These are phyloP conservation scores for Teleopsis dalmanni DNA, from an alignment of 1,140 invertebrate species.

Conservation along the genomic window DNA sequence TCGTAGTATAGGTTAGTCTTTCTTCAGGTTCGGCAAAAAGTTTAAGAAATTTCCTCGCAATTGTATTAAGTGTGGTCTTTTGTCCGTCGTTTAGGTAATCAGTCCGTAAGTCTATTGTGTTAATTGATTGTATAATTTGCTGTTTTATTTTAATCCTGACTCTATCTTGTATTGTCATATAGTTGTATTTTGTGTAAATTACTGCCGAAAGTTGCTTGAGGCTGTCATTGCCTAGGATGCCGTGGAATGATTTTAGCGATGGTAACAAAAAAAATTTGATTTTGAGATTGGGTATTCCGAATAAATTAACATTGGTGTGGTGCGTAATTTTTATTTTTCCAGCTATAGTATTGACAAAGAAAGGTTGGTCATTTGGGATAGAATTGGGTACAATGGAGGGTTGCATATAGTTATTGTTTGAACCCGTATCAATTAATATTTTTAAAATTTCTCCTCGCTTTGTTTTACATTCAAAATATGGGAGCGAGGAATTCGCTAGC, in stretches of 20 bases:
- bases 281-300: constrained; percentile 7
- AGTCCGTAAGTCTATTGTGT: constrained; percentile 8
- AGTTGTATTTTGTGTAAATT: constrained; percentile 13
- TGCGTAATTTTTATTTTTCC: constrained; percentile 14
- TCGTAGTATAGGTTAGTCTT: background rate
- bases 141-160: constrained; percentile 11
- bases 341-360: constrained; percentile 14
- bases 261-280: constrained; percentile 15
- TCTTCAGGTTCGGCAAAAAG: background rate
- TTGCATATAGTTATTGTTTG: constrained; percentile 18
- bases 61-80: background rate
- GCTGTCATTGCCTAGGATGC: constrained; percentile 16
- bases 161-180: constrained; percentile 3
- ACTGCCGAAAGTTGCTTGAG: constrained; percentile 13
- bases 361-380: constrained; percentile 11
- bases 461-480: constrained; percentile 17
- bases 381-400: constrained; percentile 4
- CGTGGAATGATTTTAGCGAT: constrained; percentile 13
- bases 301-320: constrained; percentile 13
- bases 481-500: constrained; percentile 18
- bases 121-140: constrained; percentile 7
- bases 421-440: constrained; percentile 16
- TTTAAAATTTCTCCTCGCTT: constrained; percentile 14
- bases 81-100: constrained; percentile 3
- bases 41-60: constrained; percentile 5